phyloP scores from a whole-genome alignment of 1,140 invertebrate species.

The Danaus plexippus region DNA sequence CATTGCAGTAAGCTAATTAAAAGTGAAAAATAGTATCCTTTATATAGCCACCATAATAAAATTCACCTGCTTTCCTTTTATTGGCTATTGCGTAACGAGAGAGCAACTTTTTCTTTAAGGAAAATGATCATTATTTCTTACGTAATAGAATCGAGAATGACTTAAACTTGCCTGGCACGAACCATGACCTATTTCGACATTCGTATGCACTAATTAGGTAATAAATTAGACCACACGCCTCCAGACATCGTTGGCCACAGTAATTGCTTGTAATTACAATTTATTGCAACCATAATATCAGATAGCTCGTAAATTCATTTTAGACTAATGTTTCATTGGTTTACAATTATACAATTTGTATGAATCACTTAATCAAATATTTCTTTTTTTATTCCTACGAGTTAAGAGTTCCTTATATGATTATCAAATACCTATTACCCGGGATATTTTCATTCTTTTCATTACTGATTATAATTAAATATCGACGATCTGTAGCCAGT shows the following conservation, averaged over 20 bases:
- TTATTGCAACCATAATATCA: slow-evolving; percentile 22
- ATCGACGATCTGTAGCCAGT: no score
- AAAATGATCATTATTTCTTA: slow-evolving; percentile 9
- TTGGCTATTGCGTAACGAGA: slow-evolving; percentile 12
- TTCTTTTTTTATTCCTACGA: no score
- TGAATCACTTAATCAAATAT: no score
- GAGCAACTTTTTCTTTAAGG: background rate
- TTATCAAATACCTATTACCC: no score
- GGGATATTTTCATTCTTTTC: no score
- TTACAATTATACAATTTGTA: no score
- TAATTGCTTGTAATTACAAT: slow-evolving; percentile 29
- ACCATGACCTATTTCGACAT: slow-evolving; percentile 18
- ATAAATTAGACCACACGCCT: slow-evolving; percentile 24
- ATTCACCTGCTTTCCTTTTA: slow-evolving; percentile 15
- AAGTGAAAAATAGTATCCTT: slow-evolving; percentile 22
- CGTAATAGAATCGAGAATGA: slow-evolving; percentile 3
- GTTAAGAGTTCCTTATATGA: no score
- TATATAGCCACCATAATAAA: slow-evolving; percentile 14
- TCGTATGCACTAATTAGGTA: slow-evolving; percentile 21
- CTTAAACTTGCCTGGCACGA: slow-evolving; percentile 11
- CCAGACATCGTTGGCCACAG: slow-evolving; percentile 18
- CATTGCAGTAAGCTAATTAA: slow-evolving; percentile 24
- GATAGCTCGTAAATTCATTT: slow-evolving; percentile 11
- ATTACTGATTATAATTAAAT: no score
- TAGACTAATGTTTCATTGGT: slow-evolving; percentile 1